Evolutionary conservation across 2,797 vertebrate genomes (phyloP).

Genomic region (Trematomus bernacchii): DNA sequence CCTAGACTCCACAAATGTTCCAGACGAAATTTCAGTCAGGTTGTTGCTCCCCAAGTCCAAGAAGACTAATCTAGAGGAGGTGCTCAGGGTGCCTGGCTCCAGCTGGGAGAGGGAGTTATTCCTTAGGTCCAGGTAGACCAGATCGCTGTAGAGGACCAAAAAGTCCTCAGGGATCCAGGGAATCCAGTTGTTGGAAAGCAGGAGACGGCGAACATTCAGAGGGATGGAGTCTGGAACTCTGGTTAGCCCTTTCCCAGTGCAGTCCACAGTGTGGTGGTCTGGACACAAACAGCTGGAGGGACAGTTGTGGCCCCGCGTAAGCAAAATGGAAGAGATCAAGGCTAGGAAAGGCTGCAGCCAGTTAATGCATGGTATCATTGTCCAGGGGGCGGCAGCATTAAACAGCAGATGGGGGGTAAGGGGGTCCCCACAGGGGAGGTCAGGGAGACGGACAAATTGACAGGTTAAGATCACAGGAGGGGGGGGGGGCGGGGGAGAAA

Average conservation of each 20-base stretch:
- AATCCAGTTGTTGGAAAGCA: constrained; percentile 93
- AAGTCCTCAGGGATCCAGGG: constrained; percentile 91
- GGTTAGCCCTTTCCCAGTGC: constrained; percentile 88
- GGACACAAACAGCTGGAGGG: constrained; percentile 91
- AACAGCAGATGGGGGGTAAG: constrained; percentile 72
- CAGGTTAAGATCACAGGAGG: constrained; percentile 43
- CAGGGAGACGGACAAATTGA: constrained; percentile 40
- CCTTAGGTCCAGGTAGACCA: constrained; percentile 93
- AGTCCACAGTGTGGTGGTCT: constrained; percentile 94
- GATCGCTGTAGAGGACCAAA: constrained; percentile 92
- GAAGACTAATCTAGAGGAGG: constrained; percentile 90
- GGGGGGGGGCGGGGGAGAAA: constrained; percentile 55
- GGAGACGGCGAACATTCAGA: constrained; percentile 90
- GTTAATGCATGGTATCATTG: constrained; percentile 89
- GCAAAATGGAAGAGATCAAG: constrained; percentile 84
- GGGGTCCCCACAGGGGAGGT: constrained; percentile 63
- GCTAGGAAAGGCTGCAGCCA: constrained; percentile 86
- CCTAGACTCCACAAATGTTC: constrained; percentile 89
- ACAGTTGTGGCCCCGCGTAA: constrained; percentile 82
- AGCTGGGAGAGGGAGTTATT: constrained; percentile 91
- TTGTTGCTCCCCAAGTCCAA: constrained; percentile 94
- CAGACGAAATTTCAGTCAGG: constrained; percentile 89
- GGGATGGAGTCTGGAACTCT: constrained; percentile 90
- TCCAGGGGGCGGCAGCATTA: constrained; percentile 72
- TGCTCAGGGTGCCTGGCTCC: constrained; percentile 90